Conservation (phyloP, 2,113 vertebrate genomes). For the Stegostoma tigrinum region DNA sequence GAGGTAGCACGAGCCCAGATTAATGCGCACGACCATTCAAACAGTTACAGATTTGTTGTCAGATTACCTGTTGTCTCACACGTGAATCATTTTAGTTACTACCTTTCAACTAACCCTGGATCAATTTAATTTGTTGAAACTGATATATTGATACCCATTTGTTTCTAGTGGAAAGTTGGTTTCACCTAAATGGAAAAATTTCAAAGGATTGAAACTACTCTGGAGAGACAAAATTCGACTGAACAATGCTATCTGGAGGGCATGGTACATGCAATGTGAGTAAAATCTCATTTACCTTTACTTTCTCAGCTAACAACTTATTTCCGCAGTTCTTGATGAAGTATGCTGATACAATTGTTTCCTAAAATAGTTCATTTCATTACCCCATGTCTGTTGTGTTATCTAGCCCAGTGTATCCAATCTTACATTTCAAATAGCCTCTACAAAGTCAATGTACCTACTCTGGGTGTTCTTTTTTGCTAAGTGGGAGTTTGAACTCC, state of each 20-base stretch:
- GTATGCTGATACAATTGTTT: background rate
- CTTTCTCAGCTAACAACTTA: no score
- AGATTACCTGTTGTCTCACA: background rate
- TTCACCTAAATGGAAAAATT: slow-evolving; percentile 98
- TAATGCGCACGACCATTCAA: background rate
- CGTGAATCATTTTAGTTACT: background rate
- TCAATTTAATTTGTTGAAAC: background rate
- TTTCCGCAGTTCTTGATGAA: background rate
- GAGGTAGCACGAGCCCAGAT: background rate
- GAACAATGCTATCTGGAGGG: slow-evolving; percentile 98
- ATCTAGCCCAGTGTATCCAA: background rate
- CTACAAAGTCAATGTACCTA: background rate
- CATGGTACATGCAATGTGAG: slow-evolving; percentile 99
- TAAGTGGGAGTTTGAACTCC: background rate
- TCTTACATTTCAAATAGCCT: background rate
- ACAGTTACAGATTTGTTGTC: background rate
- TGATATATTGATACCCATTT: slow-evolving; percentile 27
- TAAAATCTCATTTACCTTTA: background rate
- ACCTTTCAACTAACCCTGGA: background rate
- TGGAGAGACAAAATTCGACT: slow-evolving; percentile 99
- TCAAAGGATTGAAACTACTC: slow-evolving; percentile 91
- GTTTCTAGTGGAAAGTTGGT: slow-evolving; percentile 84
- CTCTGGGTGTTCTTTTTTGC: background rate
- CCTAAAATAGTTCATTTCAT: background rate
- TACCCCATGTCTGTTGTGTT: background rate